These are phyloP conservation scores for Eristalis tenax DNA, from an alignment of 2,888 invertebrate genomes.

Conservation along the genomic window DNA sequence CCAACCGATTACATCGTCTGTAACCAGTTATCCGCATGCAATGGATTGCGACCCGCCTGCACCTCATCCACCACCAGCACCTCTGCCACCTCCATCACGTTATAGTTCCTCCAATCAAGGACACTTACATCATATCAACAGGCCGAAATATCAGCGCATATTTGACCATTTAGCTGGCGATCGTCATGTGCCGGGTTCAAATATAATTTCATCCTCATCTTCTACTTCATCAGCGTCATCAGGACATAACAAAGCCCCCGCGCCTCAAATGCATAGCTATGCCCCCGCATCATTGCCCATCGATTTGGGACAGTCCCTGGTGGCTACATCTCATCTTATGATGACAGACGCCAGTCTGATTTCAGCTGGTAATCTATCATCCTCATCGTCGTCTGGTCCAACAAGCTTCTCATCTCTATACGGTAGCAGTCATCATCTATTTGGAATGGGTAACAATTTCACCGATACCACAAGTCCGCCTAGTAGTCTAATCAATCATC, in stretches of 20 bases:
- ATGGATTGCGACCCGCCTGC: conserved; percentile 91
- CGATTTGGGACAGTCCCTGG: conserved; percentile 77
- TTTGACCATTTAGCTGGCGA: conserved; percentile 52
- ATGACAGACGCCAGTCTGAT: conserved; percentile 80
- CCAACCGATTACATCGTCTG: conserved; percentile 63
- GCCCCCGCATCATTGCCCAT: conserved; percentile 80
- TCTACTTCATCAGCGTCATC: conserved; percentile 65
- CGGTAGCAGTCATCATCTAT: conserved; percentile 70
- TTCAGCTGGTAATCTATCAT: conserved; percentile 75
- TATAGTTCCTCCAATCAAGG: conserved; percentile 65
- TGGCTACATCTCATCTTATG: conserved; percentile 79
- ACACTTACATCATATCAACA: conserved; percentile 69
- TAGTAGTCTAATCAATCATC: conserved; percentile 62
- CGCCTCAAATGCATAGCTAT: conserved; percentile 77
- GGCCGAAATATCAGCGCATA: conserved; percentile 61
- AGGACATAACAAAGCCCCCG: conserved; percentile 60
- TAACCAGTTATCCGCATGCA: conserved; percentile 82
- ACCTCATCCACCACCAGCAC: conserved; percentile 75
- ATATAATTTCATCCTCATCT: conserved; percentile 55
- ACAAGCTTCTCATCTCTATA: conserved; percentile 74
- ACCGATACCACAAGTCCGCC: conserved; percentile 64
- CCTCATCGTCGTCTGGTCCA: conserved; percentile 73
- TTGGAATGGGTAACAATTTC: conserved; percentile 72
- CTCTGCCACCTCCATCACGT: conserved; percentile 53
- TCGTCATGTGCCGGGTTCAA: conserved; percentile 39